Evolutionary conservation across 2,113 vertebrate genomes (phyloP).

Genomic region (Sorex araneus): DNA sequence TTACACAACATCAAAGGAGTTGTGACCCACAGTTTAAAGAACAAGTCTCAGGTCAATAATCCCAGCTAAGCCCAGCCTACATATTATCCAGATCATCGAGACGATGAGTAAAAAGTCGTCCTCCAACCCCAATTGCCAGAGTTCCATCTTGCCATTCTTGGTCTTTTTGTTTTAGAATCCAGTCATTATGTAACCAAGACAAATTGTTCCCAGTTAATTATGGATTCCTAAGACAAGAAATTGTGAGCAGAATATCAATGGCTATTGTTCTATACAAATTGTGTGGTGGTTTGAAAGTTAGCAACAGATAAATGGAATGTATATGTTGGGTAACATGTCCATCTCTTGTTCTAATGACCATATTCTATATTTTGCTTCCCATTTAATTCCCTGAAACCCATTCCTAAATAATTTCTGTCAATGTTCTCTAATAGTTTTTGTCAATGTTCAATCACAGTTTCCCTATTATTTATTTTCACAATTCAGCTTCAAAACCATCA

Average conservation of each 20-base stretch:
- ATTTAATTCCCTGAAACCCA: conserved; percentile 2
- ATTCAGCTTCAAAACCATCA: conserved; percentile 59
- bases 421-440: conserved; percentile 3
- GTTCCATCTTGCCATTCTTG: background rate
- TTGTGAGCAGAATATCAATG: background rate
- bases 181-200: background rate
- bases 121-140: background rate
- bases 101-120: background rate
- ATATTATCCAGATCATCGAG: background rate
- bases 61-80: background rate
- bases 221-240: background rate
- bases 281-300: background rate
- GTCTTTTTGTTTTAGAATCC: background rate
- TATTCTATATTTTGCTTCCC: background rate
- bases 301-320: background rate
- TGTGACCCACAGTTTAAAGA: too few relatives aligned
- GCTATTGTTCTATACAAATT: background rate
- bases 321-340: background rate
- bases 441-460: conserved; percentile 11
- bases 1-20: too few relatives aligned
- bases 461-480: conserved; percentile 44
- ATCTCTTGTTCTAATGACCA: background rate
- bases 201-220: background rate
- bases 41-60: too few relatives aligned
- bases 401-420: background rate